Base-by-base conservation (phyloP, 64 coral and sea anemone genomes). In the Acropora yongei region DNA sequence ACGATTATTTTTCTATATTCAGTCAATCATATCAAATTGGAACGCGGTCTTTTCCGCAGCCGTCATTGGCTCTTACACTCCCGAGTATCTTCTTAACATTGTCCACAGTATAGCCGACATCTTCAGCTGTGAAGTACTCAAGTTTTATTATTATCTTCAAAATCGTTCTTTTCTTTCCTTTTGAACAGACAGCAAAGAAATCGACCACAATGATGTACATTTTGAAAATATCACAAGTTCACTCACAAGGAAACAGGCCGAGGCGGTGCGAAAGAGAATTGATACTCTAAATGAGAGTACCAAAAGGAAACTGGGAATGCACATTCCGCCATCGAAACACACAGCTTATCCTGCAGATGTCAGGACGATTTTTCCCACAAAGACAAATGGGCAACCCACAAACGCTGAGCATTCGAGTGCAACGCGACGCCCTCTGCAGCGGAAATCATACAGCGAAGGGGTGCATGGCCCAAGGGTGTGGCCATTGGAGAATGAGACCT, bases 121-220 rank as follows among this genome's bases (percentile, higher is more conserved):
- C 30, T 30, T 30, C 30, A 30, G 30, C 30, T 30, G 30, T 30
- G 30, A 30, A 30, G 30, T 30, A 30, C 30, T 30, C 30, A 30
- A 30, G 30, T 30, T 30, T 30, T 30, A 30, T 74, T 74, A 20
- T 44, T 41, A 75, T 44, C 6, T 17, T 9, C 16, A 84, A 67
- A 16, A 8, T 39, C 39, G 41, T 41, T 85, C 43, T 6, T 71
- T 11, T 85, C 18, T 1, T 45, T 47, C 72, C 39, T 0, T 49
- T 41, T 90, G 55, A 76, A 76, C 80, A 99, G 97, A 99, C 63
- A 99, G 97, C 86, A 96, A 99, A 92, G 97, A 99, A 93, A 99
- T 99, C 68, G 92, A 96, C 19, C 84, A 89, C 44, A 72, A 99
- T 57, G 97, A 99, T 89, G 78, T 88, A 20, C 89, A 93, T 51